Base-by-base conservation (phyloP, 2,797 vertebrate species). In the Syndactyla subalaris region DNA sequence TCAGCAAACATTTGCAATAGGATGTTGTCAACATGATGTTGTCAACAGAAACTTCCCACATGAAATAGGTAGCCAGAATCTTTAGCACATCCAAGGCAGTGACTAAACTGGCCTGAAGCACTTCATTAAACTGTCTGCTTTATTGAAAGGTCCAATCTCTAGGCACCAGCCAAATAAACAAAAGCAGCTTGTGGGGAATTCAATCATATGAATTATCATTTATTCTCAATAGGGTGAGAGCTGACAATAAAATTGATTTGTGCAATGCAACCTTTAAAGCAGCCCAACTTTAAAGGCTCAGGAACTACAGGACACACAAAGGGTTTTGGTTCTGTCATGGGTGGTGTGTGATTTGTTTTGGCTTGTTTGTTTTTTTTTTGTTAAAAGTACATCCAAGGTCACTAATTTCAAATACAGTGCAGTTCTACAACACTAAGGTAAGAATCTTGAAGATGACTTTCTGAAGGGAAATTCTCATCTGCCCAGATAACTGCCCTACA, bases 271-370 rank as follows among this genome's bases (percentile, higher is more conserved):
- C 6, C 16, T 65, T 72, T 32, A 63, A 58, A 67, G n/a, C 12
- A 59, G n/a, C 27, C 38, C 2, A 19, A 16, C 7, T 49, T 43
- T 39, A 61, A 70, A n/a, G 1, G 5, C 36, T 43, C 36, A 32
- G 52, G 32, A 89, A 15, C 41, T 57, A 39, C 3, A 86, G 18
- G 21, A 63, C 1, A 51, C 29, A 38, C 6, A 27, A 45, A 85
- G 3, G 1, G 3, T 23, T 51, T 55, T 54, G 9, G 5, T 17
- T 59, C 52, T 59, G 7, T 6, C 7, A 2, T 18, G 41, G 11
- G 6, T 63, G 14, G 4, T 8, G 46, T 66, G n/a, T 5, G 19
- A 29, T 22, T 55, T 43, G 6, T 7, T 12, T 39, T 26, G n/a
- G 26, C 12, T 24, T 11, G 36, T 38, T 38, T 38, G 36, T 15